phyloP scores from a whole-genome alignment of 1,140 invertebrate genomes.

The Drosophila varians region DNA sequence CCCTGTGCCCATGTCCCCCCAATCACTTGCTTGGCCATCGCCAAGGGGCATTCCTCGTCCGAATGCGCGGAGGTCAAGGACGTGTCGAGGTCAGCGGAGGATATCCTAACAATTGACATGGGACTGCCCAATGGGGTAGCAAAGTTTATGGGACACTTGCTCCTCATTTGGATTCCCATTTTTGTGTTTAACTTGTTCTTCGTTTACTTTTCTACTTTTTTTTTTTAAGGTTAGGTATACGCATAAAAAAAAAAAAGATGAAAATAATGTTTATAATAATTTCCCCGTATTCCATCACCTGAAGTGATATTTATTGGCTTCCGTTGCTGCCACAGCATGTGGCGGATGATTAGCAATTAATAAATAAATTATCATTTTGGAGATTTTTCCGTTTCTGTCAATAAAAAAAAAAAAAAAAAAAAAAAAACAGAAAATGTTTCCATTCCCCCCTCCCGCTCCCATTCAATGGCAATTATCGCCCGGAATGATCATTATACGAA shows the following conservation, averaged over 20 bases:
- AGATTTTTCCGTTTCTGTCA: slow-evolving; percentile 28
- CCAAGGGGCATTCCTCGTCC: neutral
- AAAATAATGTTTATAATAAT: too few relatives aligned
- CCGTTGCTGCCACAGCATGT: slow-evolving; percentile 8
- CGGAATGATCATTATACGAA: slow-evolving; percentile 18
- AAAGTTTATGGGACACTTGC: slow-evolving; percentile 35
- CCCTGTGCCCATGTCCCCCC: slow-evolving; percentile 4
- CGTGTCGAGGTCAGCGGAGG: slow-evolving; percentile 25
- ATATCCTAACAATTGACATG: too few relatives aligned
- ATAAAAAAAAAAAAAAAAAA: slow-evolving; percentile 1
- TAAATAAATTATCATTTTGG: slow-evolving; percentile 49
- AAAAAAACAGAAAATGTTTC: slow-evolving; percentile 37
- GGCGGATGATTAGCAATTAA: slow-evolving; percentile 48
- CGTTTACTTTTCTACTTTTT: neutral
- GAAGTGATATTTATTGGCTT: neutral
- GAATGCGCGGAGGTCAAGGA: slow-evolving; percentile 43
- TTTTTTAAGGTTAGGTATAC: neutral
- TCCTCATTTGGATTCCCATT: slow-evolving; percentile 26
- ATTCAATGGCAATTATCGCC: slow-evolving; percentile 23
- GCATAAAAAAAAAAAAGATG: too few relatives aligned
- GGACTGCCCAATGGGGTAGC: too few relatives aligned
- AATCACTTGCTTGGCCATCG: slow-evolving; percentile 3
- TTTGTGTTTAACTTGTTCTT: slow-evolving; percentile 5
- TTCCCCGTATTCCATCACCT: slow-evolving; percentile 4
- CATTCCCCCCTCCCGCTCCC: too few relatives aligned